These are phyloP conservation scores for Ophiothrix spiculata DNA, from an alignment of 35 echinoderm and acorn worm genomes.

Conservation along the genomic window DNA sequence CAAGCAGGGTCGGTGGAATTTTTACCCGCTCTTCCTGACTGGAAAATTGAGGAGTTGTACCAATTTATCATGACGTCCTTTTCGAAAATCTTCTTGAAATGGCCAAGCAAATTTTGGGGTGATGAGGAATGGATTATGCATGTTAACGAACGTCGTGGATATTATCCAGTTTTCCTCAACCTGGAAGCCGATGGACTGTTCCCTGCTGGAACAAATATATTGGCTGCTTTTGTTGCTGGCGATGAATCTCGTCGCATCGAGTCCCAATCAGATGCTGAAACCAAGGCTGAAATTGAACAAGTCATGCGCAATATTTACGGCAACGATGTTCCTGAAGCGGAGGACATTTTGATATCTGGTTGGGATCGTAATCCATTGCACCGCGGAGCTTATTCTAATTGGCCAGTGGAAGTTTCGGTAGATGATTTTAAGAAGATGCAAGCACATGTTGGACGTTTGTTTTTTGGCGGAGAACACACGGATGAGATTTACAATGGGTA, in stretches of 20 bases:
- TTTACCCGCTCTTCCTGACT: constrained; percentile 26
- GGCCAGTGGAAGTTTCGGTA: constrained; percentile 48
- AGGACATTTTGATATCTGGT: constrained; percentile 8
- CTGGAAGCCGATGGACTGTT: constrained; percentile 36
- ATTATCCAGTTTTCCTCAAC: constrained; percentile 38
- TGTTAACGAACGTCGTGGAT: constrained; percentile 30
- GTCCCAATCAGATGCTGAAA: constrained; percentile 10
- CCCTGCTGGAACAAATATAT: constrained; percentile 13
- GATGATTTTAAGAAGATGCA: constrained; percentile 34
- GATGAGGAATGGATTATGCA: constrained; percentile 44
- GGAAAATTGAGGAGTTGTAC: constrained; percentile 45
- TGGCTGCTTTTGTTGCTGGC: constrained; percentile 29
- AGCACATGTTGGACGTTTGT: constrained; percentile 8
- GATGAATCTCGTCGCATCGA: constrained; percentile 38
- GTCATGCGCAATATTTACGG: constrained; percentile 24
- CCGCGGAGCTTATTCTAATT: constrained; percentile 49
- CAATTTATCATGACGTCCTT: constrained; percentile 40
- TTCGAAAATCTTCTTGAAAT: constrained; percentile 50
- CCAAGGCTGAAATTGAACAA: constrained; percentile 11
- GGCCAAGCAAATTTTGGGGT: constrained; percentile 32
- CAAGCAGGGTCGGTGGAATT: constrained; percentile 32
- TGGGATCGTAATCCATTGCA: constrained; percentile 28
- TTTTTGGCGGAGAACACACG: constrained; percentile 51
- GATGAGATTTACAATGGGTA: constrained; percentile 40
- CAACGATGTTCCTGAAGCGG: not conserved